Base-by-base conservation (phyloP, 2,113 vertebrate genomes). In the Corydoras maculifer region DNA sequence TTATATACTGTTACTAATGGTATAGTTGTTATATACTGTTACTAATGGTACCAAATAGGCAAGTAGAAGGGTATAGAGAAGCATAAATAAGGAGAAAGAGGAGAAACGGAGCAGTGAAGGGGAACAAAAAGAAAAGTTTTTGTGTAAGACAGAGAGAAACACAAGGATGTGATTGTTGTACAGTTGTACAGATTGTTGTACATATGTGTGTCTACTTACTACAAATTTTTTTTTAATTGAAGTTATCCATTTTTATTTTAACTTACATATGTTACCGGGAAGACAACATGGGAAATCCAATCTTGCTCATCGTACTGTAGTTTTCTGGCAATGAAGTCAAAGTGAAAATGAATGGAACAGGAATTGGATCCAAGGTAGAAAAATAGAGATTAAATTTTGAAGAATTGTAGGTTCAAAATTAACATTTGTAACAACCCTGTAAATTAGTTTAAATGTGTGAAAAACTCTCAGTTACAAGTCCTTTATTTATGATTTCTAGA, bases 1-100 rank as follows among this genome's bases (percentile, higher is more conserved):
- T 25, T 25, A 25, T 25, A 89, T 87, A 84, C 83, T 71, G 75
- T 72, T 81, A 71, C 79, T 89, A 90, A 88, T 89, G 88, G 88
- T 89, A 87, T 86, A 86, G 88, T 86, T 88, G 86, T 87, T 87
- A 88, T 88, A 35, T 35, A 7, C 32, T 5, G 35, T 43, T 43
- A 43, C 35, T 43, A 43, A 43, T 43, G 35, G 7, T 4, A 43
- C 35, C 35, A 43, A 5, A 43, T 43, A 8, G 35, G 2, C 35
- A 43, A 43, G 35, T 43, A 43, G 35, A 43, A 43, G 35, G 35
- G 35, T 43, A 43, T 43, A 43, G 7, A 43, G 35, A 43, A 43
- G 35, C 35, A 43, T 43, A 43, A 43, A 43, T 43, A 8, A 43
- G 35, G 35, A 35, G 32, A 3, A 35, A 3, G 32, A 43, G 35